Conservation (phyloP, 2,797 vertebrate species). For the Masticophis lateralis region DNA sequence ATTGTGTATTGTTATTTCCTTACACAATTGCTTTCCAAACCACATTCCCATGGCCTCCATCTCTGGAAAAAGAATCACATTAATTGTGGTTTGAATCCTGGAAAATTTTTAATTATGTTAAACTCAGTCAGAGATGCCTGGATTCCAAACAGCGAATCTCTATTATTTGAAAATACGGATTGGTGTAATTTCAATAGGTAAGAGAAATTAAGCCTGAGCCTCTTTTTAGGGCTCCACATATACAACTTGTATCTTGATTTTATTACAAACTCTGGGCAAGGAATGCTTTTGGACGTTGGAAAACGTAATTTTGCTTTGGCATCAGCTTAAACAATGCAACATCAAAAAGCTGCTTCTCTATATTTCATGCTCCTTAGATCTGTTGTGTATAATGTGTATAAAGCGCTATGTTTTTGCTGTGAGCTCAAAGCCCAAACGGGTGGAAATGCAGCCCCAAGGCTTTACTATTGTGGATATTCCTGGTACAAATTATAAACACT, state of each 20-base stretch:
- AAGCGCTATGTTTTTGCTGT: neutral
- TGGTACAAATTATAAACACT: neutral
- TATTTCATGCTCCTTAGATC: neutral
- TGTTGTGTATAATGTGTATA: slow-evolving; percentile 2
- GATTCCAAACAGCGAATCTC: neutral
- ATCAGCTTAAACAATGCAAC: neutral
- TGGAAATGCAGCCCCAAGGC: neutral
- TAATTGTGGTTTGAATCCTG: neutral
- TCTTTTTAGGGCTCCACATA: neutral
- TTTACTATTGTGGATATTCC: neutral
- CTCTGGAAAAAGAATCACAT: neutral
- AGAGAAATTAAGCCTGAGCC: neutral
- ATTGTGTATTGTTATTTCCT: neutral
- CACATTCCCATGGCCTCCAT: neutral
- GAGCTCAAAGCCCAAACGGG: neutral
- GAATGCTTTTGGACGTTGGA: neutral
- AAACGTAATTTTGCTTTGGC: neutral
- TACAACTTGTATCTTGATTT: neutral
- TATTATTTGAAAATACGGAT: neutral
- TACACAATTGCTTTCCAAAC: neutral
- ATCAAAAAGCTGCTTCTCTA: neutral
- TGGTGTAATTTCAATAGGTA: neutral
- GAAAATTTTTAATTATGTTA: neutral
- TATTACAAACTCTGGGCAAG: neutral
- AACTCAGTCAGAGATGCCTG: neutral